Base-by-base conservation (phyloP, 2,888 invertebrate genomes). In the Fragum fragum region DNA sequence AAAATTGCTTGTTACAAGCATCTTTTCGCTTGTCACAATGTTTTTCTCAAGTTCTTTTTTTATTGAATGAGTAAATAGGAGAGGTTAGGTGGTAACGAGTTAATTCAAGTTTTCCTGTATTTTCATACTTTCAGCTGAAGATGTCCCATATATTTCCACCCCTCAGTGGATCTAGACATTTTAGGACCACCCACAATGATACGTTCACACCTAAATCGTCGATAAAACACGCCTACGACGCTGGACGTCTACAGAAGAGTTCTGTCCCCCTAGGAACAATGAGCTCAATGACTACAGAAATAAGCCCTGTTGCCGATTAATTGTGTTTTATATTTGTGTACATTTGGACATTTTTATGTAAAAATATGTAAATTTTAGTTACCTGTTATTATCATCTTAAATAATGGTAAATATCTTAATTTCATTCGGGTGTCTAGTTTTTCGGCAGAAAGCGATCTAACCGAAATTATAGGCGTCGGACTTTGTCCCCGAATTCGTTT, bases 221-320 rank as follows among this genome's bases (percentile, higher is more conserved):
- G 0, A 84, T 86, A 14, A 87, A 74, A 59, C 79, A 83, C 55
- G 55, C 52, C 14, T 89, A 89, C 32, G 93, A 93, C 77, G 77
- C 91, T 7, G 91, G 91, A 18, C 81, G 89, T 16, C 76, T 92
- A 18, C 93, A 93, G 87, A 88, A 88, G 71, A 93, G 93, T 79
- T 92, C 92, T 32, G 93, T 93, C 16, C 93, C 93, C 2, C 72
- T 93, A 16, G 93, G 93, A 26, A 93, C 93, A 1, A 82, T 93
- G 86, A 73, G 47, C 47, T 21, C 42, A 28, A 42, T 66, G 42
- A 66, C 66, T 7, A 42, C 66, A 42, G 66, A 66, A 26, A 18
- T 66, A 26, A 66, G 66, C 21, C 42, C 66, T 23, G 66, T 66
- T n/a, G 66, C 42, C 2, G 36, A 66, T 23, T 66, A 23, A 26